Percentiles rank a stretch among this genome's conserved stretches.
phyloP scores from a whole-genome alignment of 37 sponge, comb jelly and placozoan genomes.

The Aplysina aerophoba region DNA sequence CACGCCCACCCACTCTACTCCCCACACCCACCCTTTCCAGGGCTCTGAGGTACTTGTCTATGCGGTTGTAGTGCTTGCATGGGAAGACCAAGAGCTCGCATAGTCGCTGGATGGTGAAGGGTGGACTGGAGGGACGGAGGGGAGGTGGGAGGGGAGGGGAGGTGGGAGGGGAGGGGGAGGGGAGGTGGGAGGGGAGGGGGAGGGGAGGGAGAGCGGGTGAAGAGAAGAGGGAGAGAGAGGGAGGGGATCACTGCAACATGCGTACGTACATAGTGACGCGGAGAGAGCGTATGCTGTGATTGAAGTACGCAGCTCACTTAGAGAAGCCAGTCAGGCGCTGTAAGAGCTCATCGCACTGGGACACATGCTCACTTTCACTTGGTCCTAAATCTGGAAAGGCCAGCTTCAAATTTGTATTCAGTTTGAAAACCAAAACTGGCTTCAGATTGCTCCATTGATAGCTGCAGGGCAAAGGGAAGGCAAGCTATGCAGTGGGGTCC shows the following conservation, averaged over 20 bases:
- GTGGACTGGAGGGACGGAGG: conserved; percentile 72
- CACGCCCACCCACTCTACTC: background rate
- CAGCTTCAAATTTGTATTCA: background rate
- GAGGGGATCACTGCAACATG: too few relatives aligned
- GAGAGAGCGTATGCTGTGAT: too few relatives aligned
- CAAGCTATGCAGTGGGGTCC: background rate
- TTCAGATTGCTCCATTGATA: background rate
- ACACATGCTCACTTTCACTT: background rate
- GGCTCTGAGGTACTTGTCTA: conserved; percentile 79
- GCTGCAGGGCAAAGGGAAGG: background rate
- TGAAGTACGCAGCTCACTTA: background rate
- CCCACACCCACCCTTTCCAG: conserved; percentile 79
- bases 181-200: too few relatives aligned
- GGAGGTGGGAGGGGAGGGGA: too few relatives aligned
- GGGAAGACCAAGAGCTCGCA: conserved; percentile 93
- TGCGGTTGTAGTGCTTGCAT: conserved; percentile 79
- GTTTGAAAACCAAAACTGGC: background rate
- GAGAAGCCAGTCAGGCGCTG: background rate
- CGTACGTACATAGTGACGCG: too few relatives aligned
- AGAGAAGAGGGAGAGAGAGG: too few relatives aligned
- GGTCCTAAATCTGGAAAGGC: conserved; percentile 1
- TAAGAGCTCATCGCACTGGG: background rate
- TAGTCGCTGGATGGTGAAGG: conserved; percentile 95
- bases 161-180: too few relatives aligned
- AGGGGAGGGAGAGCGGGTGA: too few relatives aligned